Evolutionary conservation across 1,140 invertebrate species (phyloP), one percentile per base, ranked within the genome.

Genomic region (Apis dorsata): DNA sequence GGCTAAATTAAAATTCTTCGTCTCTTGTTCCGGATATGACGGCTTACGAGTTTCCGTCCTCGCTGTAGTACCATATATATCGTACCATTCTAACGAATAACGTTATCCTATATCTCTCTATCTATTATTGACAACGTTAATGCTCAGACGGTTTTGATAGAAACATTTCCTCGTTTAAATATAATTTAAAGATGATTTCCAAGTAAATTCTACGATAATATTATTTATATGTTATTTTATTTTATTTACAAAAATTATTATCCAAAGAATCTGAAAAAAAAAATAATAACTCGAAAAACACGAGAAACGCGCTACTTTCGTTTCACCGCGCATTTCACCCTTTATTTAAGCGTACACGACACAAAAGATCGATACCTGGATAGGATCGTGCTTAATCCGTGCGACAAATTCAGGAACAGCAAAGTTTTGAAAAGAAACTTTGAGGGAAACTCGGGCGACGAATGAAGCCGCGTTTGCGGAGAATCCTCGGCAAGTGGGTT

Each of bases 11-110:
- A 79, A 87, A 86, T 88, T 87, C 81, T 78, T 84, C 80, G 57
- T 66, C 73, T 75, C 86, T 83, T 86, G 79, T 88, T 84, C 89
- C 91, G 91, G 91, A 92, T 91, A 88, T 89, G 88, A 88, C 89
- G 86, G 89, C 85, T 84, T 87, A 85, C 80, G 65, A 71, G 77
- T 86, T 91, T 91, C 89, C 91, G 90, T 91, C 88, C 91, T 88
- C 44, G 44, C 59, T 10, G 65, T 59, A 59, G n/a, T 19, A 34
- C 81, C 83, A 68, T 70, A 78, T 72, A 78, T 62, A 51, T 21
- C 63, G 72, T 57, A 57, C 63, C 71, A 78, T 84, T 73, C 59
- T 55, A 17, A 19, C 57, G 34, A 57, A 28, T 78, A 69, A 73
- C 69, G n/a, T 53, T 84, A 24, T 57, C 24, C 34, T 24, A 15